Conservation (phyloP, 2,888 invertebrate genomes). For the Cylindroiulus punctatus region DNA sequence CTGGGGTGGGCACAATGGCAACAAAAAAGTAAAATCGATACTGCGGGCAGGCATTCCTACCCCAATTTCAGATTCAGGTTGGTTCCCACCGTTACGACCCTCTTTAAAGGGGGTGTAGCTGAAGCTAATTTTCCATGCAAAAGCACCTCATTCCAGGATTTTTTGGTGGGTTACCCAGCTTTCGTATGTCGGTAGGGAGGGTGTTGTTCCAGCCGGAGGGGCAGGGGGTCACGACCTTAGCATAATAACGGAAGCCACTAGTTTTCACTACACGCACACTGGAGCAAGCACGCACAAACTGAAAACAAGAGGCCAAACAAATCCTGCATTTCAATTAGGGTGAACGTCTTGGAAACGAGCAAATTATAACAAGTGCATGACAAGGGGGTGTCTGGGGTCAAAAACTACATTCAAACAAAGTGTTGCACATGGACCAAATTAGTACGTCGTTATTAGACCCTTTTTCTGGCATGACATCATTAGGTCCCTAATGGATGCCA, state of each 20-base stretch:
- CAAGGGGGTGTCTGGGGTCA: background rate
- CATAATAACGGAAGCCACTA: constrained; percentile 40
- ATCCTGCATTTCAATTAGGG: background rate
- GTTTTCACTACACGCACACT: background rate
- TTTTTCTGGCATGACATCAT: too few relatives aligned
- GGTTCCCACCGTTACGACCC: background rate
- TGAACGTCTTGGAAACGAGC: background rate
- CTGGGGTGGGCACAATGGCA: background rate
- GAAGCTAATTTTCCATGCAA: background rate
- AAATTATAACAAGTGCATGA: background rate
- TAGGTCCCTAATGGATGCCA: too few relatives aligned
- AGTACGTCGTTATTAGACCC: too few relatives aligned
- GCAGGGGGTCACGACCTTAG: constrained; percentile 23
- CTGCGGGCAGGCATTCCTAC: background rate
- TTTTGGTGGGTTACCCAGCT: background rate
- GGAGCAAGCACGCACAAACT: background rate
- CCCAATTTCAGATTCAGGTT: background rate
- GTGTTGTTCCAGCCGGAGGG: background rate
- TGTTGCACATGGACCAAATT: background rate
- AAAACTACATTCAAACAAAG: background rate
- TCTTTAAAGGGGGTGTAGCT: background rate
- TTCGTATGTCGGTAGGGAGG: background rate
- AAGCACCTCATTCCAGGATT: background rate
- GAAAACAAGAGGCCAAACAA: background rate
- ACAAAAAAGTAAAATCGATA: background rate